Evolutionary conservation across 1,140 invertebrate species (phyloP).

Genomic region (Hyles vespertilio): DNA sequence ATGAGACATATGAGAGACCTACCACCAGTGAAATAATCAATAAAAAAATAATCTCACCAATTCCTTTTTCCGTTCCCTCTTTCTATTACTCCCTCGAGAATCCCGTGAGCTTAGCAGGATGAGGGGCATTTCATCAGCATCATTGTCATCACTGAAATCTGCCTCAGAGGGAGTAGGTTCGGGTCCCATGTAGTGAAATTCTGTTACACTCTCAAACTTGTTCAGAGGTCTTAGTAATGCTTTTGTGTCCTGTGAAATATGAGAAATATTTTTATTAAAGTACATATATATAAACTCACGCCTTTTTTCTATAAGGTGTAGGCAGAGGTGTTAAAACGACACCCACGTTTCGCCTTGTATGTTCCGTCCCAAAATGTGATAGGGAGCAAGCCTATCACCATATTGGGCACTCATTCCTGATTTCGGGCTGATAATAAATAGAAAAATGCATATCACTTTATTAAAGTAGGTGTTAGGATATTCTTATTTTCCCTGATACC

Average conservation of each 20-base stretch:
- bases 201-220: conserved; percentile 1
- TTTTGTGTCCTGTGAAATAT: conserved; percentile 16
- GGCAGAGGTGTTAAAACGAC: no score
- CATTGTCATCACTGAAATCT: conserved; percentile 10
- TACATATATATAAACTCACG: no score
- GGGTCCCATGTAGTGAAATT: conserved; percentile 5
- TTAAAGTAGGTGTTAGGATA: no score
- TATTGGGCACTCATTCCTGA: no score
- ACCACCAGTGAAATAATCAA: not conserved
- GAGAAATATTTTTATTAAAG: not conserved
- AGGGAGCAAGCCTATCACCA: no score
- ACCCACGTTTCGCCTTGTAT: no score
- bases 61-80: conserved; percentile 2
- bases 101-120: conserved; percentile 18
- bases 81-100: not conserved
- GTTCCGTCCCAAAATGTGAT: no score
- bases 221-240: not conserved
- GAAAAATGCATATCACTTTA: no score
- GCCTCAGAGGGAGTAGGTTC: not conserved
- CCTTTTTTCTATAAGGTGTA: no score
- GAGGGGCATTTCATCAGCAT: conserved; percentile 38
- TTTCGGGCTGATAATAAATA: no score
- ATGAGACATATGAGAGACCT: no score
- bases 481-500: no score
- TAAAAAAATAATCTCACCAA: not conserved